These are phyloP conservation scores for Megamerina dolium DNA, from an alignment of 2,888 invertebrate genomes.

Conservation along the genomic window DNA sequence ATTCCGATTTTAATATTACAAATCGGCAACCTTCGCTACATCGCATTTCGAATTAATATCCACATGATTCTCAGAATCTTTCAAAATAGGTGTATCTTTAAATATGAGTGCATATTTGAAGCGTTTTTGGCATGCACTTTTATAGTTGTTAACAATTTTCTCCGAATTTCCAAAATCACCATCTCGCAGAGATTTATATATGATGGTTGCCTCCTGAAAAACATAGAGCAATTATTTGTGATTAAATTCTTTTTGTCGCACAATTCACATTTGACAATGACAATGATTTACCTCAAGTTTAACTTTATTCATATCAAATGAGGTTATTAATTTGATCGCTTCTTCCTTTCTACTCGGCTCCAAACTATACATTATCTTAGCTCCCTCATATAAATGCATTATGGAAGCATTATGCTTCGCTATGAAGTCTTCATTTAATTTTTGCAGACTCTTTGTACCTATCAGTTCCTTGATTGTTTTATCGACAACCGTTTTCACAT, in stretches of 20 bases:
- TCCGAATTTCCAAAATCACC: slow-evolving; percentile 78
- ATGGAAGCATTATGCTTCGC: slow-evolving; percentile 58
- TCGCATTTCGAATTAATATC: slow-evolving; percentile 16
- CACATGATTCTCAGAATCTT: slow-evolving; percentile 22
- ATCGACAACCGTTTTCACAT: slow-evolving; percentile 43
- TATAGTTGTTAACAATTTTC: slow-evolving; percentile 62
- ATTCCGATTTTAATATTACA: slow-evolving; percentile 27
- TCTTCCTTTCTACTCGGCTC: slow-evolving; percentile 61
- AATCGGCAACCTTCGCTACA: slow-evolving; percentile 27
- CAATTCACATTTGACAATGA: too few species aligned
- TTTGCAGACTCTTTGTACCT: slow-evolving; percentile 53
- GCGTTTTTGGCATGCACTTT: slow-evolving; percentile 63
- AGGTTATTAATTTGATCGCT: slow-evolving; percentile 59
- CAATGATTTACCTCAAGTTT: slow-evolving; percentile 45
- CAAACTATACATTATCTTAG: slow-evolving; percentile 71
- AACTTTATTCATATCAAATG: slow-evolving; percentile 50
- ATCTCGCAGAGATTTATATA: slow-evolving; percentile 68
- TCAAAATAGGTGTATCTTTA: slow-evolving; percentile 42
- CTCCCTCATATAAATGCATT: slow-evolving; percentile 74
- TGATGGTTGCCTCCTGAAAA: slow-evolving; percentile 73
- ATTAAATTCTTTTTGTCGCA: too few species aligned
- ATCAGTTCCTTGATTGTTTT: slow-evolving; percentile 50
- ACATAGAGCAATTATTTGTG: background rate
- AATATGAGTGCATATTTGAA: slow-evolving; percentile 79
- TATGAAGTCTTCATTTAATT: slow-evolving; percentile 67